Percentiles rank a stretch among this genome's conserved stretches.
Conservation (phyloP, 2,113 vertebrate species). For the Chlorodrepanis virens region DNA sequence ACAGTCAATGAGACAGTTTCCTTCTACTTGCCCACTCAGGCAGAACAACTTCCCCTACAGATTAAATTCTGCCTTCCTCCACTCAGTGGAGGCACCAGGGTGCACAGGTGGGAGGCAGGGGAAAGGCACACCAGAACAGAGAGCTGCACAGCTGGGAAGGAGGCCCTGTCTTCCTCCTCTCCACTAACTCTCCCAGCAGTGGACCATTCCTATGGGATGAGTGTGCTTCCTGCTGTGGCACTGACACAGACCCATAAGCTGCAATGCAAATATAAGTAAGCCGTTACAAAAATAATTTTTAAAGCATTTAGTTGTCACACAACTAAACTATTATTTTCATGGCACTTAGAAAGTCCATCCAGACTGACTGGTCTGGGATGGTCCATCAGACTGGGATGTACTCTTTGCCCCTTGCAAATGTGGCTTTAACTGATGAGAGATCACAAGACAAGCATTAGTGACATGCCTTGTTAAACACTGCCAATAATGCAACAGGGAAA, state of each 20-base stretch:
- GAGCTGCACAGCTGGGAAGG: neutral
- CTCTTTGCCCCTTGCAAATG: neutral
- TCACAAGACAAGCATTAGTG: fast-evolving
- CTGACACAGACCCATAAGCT: neutral
- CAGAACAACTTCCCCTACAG: neutral
- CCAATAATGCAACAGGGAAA: neutral
- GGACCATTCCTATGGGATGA: neutral
- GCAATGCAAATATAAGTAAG: neutral
- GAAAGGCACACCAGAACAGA: neutral
- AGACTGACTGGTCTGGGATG: neutral
- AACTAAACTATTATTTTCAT: neutral
- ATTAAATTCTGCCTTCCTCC: neutral
- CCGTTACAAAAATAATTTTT: neutral
- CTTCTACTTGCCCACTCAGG: neutral
- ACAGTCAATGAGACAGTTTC: neutral
- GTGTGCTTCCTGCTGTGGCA: neutral
- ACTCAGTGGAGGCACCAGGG: neutral
- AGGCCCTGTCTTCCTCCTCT: fast-evolving
- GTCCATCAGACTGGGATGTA: neutral
- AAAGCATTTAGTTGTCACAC: neutral
- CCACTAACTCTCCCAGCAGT: neutral
- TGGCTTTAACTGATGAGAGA: neutral
- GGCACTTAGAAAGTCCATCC: neutral
- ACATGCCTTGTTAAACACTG: neutral
- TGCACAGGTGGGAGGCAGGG: neutral